Percentiles rank a stretch among this genome's conserved stretches.
These are phyloP conservation scores for Augiades crinisus DNA, from an alignment of 2,888 invertebrate genomes.

Conservation along the genomic window DNA sequence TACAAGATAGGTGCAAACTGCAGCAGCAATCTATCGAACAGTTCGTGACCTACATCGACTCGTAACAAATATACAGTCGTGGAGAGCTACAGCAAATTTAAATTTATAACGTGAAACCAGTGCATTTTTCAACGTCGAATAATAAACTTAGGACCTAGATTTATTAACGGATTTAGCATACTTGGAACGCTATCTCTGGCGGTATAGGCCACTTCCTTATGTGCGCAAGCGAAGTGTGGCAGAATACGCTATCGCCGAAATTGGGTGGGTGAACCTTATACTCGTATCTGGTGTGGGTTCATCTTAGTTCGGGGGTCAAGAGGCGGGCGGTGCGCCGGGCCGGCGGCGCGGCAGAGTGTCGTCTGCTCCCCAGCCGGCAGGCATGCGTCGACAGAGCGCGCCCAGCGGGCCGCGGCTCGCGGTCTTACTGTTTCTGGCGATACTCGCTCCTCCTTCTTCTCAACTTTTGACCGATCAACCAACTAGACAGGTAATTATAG, in stretches of 20 bases:
- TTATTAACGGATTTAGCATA: conserved; percentile 26
- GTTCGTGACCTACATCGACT: conserved; percentile 17
- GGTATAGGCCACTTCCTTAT: conserved; percentile 52
- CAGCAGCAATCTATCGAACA: not conserved
- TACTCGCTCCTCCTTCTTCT: not conserved
- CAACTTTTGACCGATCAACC: not conserved
- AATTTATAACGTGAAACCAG: not conserved
- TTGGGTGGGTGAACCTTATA: conserved; percentile 76
- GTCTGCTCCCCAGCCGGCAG: conserved; percentile 49
- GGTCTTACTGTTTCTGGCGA: conserved; percentile 10
- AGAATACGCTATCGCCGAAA: conserved; percentile 60
- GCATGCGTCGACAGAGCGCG: conserved; percentile 55
- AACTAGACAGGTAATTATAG: not conserved
- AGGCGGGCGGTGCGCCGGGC: conserved; percentile 54
- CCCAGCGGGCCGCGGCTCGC: conserved; percentile 36
- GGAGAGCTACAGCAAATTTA: not conserved
- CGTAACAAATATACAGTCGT: not conserved
- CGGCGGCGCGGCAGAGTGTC: conserved; percentile 51
- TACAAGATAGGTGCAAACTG: conserved; percentile 13
- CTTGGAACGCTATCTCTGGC: conserved; percentile 30
- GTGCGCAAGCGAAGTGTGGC: conserved; percentile 42
- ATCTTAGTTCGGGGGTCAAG: conserved; percentile 68
- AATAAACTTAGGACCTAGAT: conserved; percentile 26
- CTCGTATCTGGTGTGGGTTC: conserved; percentile 67
- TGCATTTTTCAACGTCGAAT: not conserved